Base-by-base conservation (phyloP, 1,140 invertebrate genomes). In the Pachypsylla venusta region DNA sequence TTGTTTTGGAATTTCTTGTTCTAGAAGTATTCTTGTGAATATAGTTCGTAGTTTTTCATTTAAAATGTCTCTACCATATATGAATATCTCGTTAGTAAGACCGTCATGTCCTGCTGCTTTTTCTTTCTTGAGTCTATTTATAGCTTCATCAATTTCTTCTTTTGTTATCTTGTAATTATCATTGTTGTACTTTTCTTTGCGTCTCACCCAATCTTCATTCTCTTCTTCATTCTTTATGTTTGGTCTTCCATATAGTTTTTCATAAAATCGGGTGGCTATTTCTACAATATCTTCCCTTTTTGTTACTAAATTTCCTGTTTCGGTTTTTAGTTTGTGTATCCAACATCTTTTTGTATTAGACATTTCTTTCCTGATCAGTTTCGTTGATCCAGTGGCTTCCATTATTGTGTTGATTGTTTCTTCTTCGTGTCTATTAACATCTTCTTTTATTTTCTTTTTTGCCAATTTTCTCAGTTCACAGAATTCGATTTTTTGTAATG, bases 1-100 rank as follows among this genome's bases (percentile, higher is more conserved):
- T 35, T 65, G 35, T 28, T 57, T n/a, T 35, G 30, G 30, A 10
- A 35, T 35, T 35, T 7, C n/a, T 35, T n/a, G 7, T 35, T 35
- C 30, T 7, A 10, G 30, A 7, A 35, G 7, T 35, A 35, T n/a
- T 35, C 30, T 7, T 10, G 7, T 35, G 30, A 35, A 35, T 10
- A 35, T 35, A 10, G 7, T n/a, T 35, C n/a, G 30, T 35, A 35
- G 30, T 35, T 35, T 35, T 35, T 7, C 7, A n/a, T 10, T n/a
- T 35, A 35, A 35, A n/a, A 10, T 10, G 7, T 35, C 30, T 35
- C 30, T 35, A 10, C 30, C 30, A n/a, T 7, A 10, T 35, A 35
- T 35, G 30, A 35, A 10, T 35, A 35, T 7, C n/a, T 35, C 30
- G 30, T 35, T 35, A 5, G 14, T 53, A 7, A 16, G 5, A n/a